These are phyloP conservation scores for Acanthosepion lycidas DNA, from an alignment of 2,888 invertebrate genomes.

Conservation along the genomic window DNA sequence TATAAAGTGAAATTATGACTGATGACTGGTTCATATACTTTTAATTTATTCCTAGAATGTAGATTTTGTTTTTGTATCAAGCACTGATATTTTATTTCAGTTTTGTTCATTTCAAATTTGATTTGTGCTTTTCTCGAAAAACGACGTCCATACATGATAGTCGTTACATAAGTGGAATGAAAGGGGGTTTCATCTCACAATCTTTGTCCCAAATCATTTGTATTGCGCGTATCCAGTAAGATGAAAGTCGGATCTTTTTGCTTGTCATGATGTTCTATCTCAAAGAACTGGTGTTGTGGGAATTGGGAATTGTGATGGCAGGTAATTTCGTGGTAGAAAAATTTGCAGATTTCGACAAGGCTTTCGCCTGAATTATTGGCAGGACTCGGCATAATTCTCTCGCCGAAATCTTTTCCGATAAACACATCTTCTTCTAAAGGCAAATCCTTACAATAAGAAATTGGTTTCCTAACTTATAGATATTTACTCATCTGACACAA, in stretches of 20 bases:
- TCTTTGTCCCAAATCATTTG: not conserved
- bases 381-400: not conserved
- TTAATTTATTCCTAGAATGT: no score
- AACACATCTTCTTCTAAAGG: not conserved
- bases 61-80: no score
- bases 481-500: no score
- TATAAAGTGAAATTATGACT: no score
- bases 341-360: not conserved
- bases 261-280: not conserved
- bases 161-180: no score
- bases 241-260: not conserved
- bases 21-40: no score
- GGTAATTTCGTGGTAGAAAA: not conserved
- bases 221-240: not conserved
- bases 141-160: no score
- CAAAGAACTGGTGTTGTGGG: not conserved
- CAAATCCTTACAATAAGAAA: no score
- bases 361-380: not conserved
- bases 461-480: no score
- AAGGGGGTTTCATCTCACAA: not conserved
- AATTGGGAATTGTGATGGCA: not conserved
- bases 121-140: no score
- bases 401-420: not conserved
- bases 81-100: not conserved
- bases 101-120: not conserved